A percentile compares a stretch with the other conserved stretches of the same genome.
phyloP scores from a whole-genome alignment of 2,888 invertebrate genomes.

The Campaea margaritaria region DNA sequence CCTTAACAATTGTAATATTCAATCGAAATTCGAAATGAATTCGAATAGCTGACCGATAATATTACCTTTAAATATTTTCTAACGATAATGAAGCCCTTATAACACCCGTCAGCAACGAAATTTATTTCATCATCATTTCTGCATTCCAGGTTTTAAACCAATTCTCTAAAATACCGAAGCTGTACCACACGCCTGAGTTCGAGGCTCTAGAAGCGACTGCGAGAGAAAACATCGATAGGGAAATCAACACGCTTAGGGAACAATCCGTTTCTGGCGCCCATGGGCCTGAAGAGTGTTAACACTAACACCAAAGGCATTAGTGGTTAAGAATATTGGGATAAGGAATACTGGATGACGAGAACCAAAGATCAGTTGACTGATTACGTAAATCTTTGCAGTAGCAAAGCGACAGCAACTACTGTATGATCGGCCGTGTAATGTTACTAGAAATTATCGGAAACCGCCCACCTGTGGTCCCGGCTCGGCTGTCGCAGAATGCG shows the following conservation, averaged over 20 bases:
- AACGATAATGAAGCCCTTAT: background rate
- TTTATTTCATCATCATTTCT: background rate
- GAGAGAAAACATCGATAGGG: constrained; percentile 72
- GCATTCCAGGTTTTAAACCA: constrained; percentile 72
- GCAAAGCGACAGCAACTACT: too few species aligned
- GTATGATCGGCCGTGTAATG: too few species aligned
- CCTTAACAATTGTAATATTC: too few species aligned
- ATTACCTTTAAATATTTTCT: too few species aligned
- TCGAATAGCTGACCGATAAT: too few species aligned
- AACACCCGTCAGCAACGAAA: constrained; percentile 1
- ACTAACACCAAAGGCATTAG: background rate
- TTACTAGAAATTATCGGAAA: too few species aligned
- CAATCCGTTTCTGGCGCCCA: constrained; percentile 19
- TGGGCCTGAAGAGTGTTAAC: background rate
- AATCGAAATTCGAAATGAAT: too few species aligned
- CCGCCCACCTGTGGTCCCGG: too few species aligned
- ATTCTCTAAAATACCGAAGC: constrained; percentile 68
- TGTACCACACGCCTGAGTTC: constrained; percentile 74
- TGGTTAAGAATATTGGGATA: background rate
- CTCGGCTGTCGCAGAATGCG: too few species aligned
- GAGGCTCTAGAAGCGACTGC: constrained; percentile 69
- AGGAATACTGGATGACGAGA: too few species aligned
- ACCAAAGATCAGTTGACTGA: too few species aligned
- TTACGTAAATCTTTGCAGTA: too few species aligned
- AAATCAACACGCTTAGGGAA: constrained; percentile 67